Conservation (phyloP, 2,888 invertebrate species). For the Fabriciana adippe region DNA sequence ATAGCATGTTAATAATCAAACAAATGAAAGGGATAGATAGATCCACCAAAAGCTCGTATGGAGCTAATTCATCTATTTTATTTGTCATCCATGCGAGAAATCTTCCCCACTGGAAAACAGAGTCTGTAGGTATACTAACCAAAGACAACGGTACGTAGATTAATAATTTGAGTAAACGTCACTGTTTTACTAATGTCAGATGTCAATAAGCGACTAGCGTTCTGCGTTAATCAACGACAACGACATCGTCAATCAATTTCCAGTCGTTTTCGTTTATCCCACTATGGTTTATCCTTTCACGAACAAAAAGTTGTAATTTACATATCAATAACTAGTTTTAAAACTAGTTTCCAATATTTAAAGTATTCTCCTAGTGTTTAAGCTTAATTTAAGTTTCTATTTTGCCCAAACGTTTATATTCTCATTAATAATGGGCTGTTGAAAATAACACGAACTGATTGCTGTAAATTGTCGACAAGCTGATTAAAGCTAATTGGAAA, state of each 20-base stretch:
- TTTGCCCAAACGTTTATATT: background rate
- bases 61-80: too few species aligned
- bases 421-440: slow-evolving; percentile 3
- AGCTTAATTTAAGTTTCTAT: slow-evolving; percentile 5
- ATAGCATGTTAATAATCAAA: too few species aligned
- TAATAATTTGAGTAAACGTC: too few species aligned
- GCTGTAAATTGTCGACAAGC: slow-evolving; percentile 20
- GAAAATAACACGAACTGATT: background rate
- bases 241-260: slow-evolving; percentile 12
- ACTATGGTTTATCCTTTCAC: slow-evolving; percentile 24
- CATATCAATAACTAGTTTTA: slow-evolving; percentile 28
- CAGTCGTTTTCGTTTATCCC: slow-evolving; percentile 3
- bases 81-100: too few species aligned
- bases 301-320: slow-evolving; percentile 32
- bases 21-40: too few species aligned
- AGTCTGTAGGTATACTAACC: too few species aligned
- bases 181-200: too few species aligned
- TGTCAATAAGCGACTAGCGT: background rate
- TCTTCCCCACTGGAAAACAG: too few species aligned
- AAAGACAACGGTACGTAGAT: too few species aligned
- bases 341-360: slow-evolving; percentile 24
- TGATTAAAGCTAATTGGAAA: slow-evolving; percentile 32
- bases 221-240: background rate
- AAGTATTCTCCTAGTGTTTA: slow-evolving; percentile 1
- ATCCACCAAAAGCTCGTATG: too few species aligned